A percentile compares a stretch with the other conserved stretches of the same genome.
These are phyloP conservation scores for Mus pahari DNA, from an alignment of 2,113 vertebrate species.

Conservation along the genomic window DNA sequence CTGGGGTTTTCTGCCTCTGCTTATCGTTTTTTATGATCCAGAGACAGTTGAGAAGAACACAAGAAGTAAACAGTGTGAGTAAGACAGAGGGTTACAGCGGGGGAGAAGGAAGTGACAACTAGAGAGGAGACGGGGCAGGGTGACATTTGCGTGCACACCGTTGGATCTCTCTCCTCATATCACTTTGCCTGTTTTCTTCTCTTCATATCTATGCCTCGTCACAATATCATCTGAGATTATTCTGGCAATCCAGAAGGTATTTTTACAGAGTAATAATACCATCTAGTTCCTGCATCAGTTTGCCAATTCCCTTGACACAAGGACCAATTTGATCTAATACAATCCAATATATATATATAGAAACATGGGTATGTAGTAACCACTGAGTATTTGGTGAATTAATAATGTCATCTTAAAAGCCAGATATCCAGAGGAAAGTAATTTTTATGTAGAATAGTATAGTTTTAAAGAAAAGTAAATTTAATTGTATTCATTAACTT, in stretches of 20 bases:
- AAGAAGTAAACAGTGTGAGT: neutral
- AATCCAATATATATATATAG: neutral
- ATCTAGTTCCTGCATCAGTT: neutral
- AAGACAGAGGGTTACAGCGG: neutral
- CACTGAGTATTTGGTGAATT: neutral
- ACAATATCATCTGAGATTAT: neutral
- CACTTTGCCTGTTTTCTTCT: neutral
- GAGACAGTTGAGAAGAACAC: neutral
- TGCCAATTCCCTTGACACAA: neutral
- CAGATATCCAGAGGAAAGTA: neutral
- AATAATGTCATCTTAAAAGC: neutral
- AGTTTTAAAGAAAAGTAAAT: neutral
- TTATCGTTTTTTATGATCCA: neutral
- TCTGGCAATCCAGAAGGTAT: neutral
- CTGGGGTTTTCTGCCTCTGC: neutral
- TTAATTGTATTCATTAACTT: neutral
- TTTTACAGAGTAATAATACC: neutral
- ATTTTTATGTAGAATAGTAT: neutral
- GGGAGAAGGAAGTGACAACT: neutral
- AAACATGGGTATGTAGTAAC: neutral
- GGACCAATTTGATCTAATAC: neutral
- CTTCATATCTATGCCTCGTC: neutral
- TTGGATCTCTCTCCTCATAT: neutral
- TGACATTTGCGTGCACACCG: accelerated
- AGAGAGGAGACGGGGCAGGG: neutral